Evolutionary conservation across 2,888 invertebrate genomes (phyloP).

Genomic region (Melanostoma scalare): DNA sequence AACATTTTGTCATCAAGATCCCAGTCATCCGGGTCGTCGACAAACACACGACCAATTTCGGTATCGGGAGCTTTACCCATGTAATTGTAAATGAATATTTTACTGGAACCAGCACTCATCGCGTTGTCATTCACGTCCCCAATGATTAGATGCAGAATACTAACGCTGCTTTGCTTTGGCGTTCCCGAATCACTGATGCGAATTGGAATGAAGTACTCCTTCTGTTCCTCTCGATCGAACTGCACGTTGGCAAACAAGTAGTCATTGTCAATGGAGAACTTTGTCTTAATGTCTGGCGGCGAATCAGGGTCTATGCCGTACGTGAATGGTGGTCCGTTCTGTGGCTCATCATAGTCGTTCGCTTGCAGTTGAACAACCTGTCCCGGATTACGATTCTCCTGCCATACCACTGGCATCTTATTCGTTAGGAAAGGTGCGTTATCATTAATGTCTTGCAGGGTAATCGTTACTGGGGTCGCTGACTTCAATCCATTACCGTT

Average conservation of each 20-base stretch:
- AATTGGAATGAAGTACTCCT: conserved; percentile 94
- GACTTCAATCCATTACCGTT: conserved; percentile 86
- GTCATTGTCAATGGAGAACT: conserved; percentile 88
- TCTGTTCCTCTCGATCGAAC: conserved; percentile 94
- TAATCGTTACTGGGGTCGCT: conserved; percentile 87
- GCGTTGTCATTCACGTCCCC: conserved; percentile 97
- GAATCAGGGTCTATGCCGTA: conserved; percentile 84
- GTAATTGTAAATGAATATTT: conserved; percentile 97
- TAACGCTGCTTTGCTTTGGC: conserved; percentile 89
- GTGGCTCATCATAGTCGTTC: conserved; percentile 90
- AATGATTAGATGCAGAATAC: conserved; percentile 93
- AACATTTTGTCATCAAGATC: conserved; percentile 96
- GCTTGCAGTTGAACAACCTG: conserved; percentile 88
- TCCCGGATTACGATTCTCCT: conserved; percentile 89
- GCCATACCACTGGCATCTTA: conserved; percentile 91
- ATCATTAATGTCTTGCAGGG: conserved; percentile 93
- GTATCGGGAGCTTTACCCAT: conserved; percentile 91
- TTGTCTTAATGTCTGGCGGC: conserved; percentile 86
- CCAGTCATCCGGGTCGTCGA: conserved; percentile 98
- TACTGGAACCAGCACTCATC: conserved; percentile 93
- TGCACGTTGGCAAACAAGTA: conserved; percentile 87
- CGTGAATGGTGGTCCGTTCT: conserved; percentile 93
- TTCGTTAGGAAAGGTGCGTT: conserved; percentile 94
- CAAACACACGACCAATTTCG: conserved; percentile 93
- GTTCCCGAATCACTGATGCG: conserved; percentile 93